Base-by-base conservation (phyloP, 2,113 vertebrate genomes). In the Caracal caracal region DNA sequence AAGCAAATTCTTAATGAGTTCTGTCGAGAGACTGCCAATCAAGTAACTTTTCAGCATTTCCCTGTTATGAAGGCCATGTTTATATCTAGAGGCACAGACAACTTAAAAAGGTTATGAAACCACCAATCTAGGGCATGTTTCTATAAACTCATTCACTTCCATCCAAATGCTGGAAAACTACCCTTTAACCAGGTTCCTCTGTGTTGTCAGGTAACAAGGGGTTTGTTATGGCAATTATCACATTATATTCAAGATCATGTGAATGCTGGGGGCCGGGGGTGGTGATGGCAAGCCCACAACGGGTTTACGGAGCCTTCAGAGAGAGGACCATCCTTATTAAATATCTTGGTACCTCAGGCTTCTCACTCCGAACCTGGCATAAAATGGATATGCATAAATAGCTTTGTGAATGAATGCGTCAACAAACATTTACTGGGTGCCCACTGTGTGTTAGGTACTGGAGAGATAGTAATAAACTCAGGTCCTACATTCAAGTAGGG, bases 231-330 rank as follows among this genome's bases (percentile, higher is more conserved):
- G 22, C 6, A 16, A 22, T 47, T 24, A 26, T 33, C 37, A 16
- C 26, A 8, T 5, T 43, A 3, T 11, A 26, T 3, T 16, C n/a
- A 33, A 49, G 71, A 37, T 0, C 3, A 0, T 4, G 10, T 17
- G 0, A 16, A 2, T 10, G 17, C 12, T 15, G 53, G 35, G 10
- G 6, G 16, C 0, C 6, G 8, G 12, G 0, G 30, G 9, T 6
- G 43, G 43, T 43, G 43, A 43, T 43, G 43, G 43, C 43, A 5
- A 5, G 33, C 37, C 37, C 49, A 66, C 43, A 73, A 5, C 3
- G 70, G 70, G 65, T 20, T 43, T 24, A 2, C 22, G 33, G 61
- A 16, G 17, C 8, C 70, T 56, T 15, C 35, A 37, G 75, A 79
- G 24, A 68, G 81, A 88, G 78, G 15, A 24, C 4, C 0, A 0